Conservation (phyloP, 1,140 invertebrate genomes). For the Oppia nitens region DNA sequence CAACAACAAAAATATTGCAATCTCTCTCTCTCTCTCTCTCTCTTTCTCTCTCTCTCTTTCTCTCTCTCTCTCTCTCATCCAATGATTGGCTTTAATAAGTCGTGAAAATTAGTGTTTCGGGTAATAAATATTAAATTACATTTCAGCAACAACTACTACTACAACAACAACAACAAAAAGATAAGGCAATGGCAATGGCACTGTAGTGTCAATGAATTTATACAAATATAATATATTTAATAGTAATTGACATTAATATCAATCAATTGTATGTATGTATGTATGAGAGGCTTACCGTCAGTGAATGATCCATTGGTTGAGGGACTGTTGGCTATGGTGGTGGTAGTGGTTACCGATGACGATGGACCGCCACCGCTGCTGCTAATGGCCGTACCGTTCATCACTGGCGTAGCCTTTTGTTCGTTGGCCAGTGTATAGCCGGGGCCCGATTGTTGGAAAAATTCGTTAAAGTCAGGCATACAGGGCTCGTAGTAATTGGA, state of each 20-base stretch:
- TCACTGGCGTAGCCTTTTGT: conserved; percentile 19
- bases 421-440: conserved; percentile 18
- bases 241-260: no score
- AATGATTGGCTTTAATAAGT: no score
- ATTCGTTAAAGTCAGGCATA: conserved; percentile 53
- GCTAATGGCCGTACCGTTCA: conserved; percentile 12
- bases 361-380: not conserved
- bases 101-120: no score
- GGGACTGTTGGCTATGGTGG: no score
- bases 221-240: no score
- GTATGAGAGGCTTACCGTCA: not conserved
- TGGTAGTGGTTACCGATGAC: not conserved
- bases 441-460: conserved; percentile 33
- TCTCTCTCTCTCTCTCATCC: not conserved
- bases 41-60: conserved; percentile 5
- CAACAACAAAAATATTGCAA: no score
- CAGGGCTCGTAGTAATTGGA: conserved; percentile 55
- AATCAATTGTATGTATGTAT: not conserved
- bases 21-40: not conserved
- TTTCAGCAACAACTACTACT: no score
- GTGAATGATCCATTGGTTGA: not conserved
- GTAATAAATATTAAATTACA: no score
- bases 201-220: no score
- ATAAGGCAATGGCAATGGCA: no score
- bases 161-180: no score